Percentiles rank a stretch among this genome's conserved stretches.
Evolutionary conservation across 2,113 vertebrate species (phyloP).

Genomic region (Otocyon megalotis): DNA sequence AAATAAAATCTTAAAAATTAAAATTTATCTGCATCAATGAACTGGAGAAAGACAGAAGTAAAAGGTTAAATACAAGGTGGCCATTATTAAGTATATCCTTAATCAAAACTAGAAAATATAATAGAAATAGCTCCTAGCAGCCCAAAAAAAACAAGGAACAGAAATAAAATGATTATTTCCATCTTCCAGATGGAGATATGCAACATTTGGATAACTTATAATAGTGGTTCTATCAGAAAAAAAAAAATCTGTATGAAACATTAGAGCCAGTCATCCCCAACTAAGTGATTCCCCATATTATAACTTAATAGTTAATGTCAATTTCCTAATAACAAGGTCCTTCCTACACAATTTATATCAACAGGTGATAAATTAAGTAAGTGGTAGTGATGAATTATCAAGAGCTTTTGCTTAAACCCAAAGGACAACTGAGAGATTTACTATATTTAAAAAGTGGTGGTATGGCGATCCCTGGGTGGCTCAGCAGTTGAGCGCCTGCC

Average conservation of each 20-base stretch:
- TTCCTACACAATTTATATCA: background rate
- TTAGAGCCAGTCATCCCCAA: background rate
- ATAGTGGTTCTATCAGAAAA: background rate
- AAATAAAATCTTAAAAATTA: background rate
- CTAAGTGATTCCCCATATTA: background rate
- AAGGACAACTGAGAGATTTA: background rate
- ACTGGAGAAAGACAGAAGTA: background rate
- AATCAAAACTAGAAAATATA: background rate
- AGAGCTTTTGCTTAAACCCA: background rate
- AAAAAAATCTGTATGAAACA: background rate
- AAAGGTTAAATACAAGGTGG: background rate
- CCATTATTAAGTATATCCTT: background rate
- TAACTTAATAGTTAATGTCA: background rate
- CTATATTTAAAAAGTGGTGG: background rate
- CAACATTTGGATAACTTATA: background rate
- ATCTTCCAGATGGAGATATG: background rate
- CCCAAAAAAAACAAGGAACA: background rate
- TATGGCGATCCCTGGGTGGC: background rate
- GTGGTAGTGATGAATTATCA: background rate
- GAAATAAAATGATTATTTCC: background rate
- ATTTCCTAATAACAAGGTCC: background rate
- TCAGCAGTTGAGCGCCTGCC: no score
- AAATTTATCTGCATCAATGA: conserved; percentile 8
- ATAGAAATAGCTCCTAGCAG: background rate
- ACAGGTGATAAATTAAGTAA: background rate